A percentile compares a stretch with the other conserved stretches of the same genome.
Conservation (phyloP, 2,888 invertebrate genomes). For the Iselma pallidipennis region DNA sequence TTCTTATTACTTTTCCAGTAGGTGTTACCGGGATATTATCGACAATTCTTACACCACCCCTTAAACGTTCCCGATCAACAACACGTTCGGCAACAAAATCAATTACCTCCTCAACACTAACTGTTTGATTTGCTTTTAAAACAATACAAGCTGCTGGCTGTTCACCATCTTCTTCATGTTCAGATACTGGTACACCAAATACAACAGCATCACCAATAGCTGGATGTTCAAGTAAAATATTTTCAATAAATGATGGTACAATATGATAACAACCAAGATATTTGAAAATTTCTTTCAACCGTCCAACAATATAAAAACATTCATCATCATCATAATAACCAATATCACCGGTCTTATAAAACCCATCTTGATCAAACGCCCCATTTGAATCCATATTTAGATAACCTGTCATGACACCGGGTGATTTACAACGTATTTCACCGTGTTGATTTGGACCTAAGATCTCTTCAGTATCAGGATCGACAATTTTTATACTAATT, state of each 20-base stretch:
- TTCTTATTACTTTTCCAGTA: constrained; percentile 21
- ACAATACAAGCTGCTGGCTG: constrained; percentile 33
- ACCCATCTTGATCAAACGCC: constrained; percentile 39
- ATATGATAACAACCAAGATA: constrained; percentile 46
- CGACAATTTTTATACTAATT: neutral
- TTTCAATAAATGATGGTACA: constrained; percentile 39
- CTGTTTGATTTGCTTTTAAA: constrained; percentile 10
- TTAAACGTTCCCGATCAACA: constrained; percentile 21
- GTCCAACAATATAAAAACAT: constrained; percentile 40
- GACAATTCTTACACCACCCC: constrained; percentile 25
- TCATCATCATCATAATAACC: constrained; percentile 44
- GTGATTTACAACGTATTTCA: constrained; percentile 58
- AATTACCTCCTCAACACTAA: constrained; percentile 11
- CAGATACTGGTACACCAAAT: constrained; percentile 36
- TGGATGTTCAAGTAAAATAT: constrained; percentile 37
- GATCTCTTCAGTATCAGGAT: constrained; percentile 52
- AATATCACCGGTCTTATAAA: constrained; percentile 41
- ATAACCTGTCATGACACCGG: constrained; percentile 52
- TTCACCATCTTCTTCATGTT: constrained; percentile 31
- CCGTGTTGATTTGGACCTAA: constrained; percentile 57
- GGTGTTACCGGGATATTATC: constrained; percentile 19
- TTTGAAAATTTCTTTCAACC: constrained; percentile 47
- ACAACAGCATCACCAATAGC: constrained; percentile 40
- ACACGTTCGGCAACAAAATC: constrained; percentile 21
- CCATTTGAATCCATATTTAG: constrained; percentile 34